A percentile compares a stretch with the other conserved stretches of the same genome.
Evolutionary conservation across 2,888 invertebrate species (phyloP).

Genomic region (Stenchaetothrips biformis): DNA sequence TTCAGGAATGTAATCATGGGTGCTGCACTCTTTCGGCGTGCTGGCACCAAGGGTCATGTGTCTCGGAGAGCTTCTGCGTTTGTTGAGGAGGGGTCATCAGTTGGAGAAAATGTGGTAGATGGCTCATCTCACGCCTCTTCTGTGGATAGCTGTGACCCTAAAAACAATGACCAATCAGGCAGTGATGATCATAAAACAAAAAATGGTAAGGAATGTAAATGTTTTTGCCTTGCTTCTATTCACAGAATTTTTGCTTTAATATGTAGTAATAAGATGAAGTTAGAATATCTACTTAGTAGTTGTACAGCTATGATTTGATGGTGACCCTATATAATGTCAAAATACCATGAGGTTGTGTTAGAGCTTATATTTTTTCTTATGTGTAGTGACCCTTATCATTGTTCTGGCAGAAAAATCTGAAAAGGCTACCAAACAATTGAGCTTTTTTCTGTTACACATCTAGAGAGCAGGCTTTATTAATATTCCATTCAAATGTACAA

Average conservation of each 20-base stretch:
- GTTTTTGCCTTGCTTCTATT: background rate
- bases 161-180: background rate
- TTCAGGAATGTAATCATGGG: constrained; percentile 75
- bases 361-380: no score
- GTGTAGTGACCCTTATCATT: background rate
- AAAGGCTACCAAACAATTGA: background rate
- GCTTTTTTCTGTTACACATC: background rate
- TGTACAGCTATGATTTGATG: no score
- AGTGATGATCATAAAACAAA: background rate
- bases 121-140: constrained; percentile 39
- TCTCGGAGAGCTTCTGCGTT: constrained; percentile 32
- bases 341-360: no score
- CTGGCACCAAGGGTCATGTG: constrained; percentile 50
- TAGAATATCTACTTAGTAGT: no score
- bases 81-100: constrained; percentile 36
- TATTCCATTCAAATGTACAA: constrained; percentile 30
- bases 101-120: constrained; percentile 40
- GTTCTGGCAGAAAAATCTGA: background rate
- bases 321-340: no score
- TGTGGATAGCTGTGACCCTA: constrained; percentile 41
- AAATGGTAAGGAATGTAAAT: background rate
- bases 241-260: background rate
- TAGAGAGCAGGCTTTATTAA: background rate
- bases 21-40: constrained; percentile 80
- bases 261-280: no score